Percentiles rank a stretch among this genome's conserved stretches.
Conservation (phyloP, 1,140 invertebrate species). For the Cotesia typhae region DNA sequence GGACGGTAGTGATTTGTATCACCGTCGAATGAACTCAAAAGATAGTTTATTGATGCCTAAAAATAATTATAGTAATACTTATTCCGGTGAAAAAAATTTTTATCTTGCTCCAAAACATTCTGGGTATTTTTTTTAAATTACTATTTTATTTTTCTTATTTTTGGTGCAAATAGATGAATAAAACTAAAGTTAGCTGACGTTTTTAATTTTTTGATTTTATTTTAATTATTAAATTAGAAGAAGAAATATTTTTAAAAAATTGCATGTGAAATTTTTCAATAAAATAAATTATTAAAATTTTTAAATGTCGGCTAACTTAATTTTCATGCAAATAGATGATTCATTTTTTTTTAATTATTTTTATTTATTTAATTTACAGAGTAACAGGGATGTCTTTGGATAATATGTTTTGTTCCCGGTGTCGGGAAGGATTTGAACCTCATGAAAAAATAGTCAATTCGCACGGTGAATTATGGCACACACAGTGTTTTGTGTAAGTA, state of each 20-base stretch:
- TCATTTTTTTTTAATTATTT: too few relatives aligned
- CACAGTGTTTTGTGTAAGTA: conserved; percentile 98
- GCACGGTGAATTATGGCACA: conserved; percentile 98
- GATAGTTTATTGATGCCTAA: conserved; percentile 27
- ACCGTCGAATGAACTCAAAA: conserved; percentile 38
- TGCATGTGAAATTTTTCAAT: too few relatives aligned
- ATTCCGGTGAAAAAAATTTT: conserved; percentile 22
- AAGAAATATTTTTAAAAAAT: too few relatives aligned
- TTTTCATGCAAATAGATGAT: too few relatives aligned
- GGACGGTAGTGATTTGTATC: conserved; percentile 44
- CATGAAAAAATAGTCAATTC: conserved; percentile 99
- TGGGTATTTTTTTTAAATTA: conserved; percentile 30
- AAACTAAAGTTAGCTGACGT: too few relatives aligned
- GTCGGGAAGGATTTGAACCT: conserved; percentile 91
- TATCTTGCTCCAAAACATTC: neutral
- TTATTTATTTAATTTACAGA: conserved; percentile 63
- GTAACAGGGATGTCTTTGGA: conserved; percentile 83
- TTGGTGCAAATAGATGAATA: neutral
- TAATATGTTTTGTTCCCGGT: conserved; percentile 93
- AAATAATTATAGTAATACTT: neutral
- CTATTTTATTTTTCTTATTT: neutral
- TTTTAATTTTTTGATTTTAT: too few relatives aligned
- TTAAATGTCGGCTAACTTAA: too few relatives aligned
- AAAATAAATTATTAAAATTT: too few relatives aligned
- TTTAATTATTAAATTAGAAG: too few relatives aligned